Evolutionary conservation across 2,797 vertebrate genomes (phyloP).

Genomic region (Lacerta bilineata): DNA sequence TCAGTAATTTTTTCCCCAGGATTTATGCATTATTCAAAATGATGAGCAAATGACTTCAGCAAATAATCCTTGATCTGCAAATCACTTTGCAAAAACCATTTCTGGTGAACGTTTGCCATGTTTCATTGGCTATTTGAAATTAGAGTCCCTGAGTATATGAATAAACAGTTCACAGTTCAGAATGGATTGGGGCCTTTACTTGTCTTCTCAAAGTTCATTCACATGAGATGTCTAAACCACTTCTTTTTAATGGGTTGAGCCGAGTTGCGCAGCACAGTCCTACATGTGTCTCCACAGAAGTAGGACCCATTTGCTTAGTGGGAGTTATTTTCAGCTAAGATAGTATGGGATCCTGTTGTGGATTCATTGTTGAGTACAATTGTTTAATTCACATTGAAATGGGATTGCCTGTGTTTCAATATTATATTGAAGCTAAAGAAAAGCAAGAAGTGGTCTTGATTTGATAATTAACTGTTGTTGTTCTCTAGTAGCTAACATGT

Average conservation of each 20-base stretch:
- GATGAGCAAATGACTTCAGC: conserved; percentile 43
- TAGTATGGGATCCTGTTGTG: too few species aligned
- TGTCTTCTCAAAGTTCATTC: not conserved
- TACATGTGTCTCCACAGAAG: too few species aligned
- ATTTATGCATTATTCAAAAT: conserved; percentile 61
- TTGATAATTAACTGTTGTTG: too few species aligned
- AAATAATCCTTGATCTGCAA: conserved; percentile 51
- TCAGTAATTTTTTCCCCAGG: not conserved
- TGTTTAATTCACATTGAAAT: too few species aligned
- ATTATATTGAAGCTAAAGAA: too few species aligned
- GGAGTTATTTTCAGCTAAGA: too few species aligned
- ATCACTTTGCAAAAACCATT: conserved; percentile 47
- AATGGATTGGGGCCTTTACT: not conserved
- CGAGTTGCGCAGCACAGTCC: too few species aligned
- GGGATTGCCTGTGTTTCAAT: too few species aligned
- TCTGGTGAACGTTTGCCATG: conserved; percentile 24
- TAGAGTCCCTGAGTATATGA: conserved; percentile 17
- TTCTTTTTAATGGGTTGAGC: not conserved
- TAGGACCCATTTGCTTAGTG: not conserved
- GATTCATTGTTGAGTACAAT: too few species aligned
- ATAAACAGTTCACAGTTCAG: conserved; percentile 33
- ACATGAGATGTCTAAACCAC: not conserved
- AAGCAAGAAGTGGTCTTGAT: too few species aligned
- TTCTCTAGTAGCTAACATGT: too few species aligned
- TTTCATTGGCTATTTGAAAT: conserved; percentile 44